A percentile compares a stretch with the other conserved stretches of the same genome.
Conservation (phyloP, 2,797 vertebrate species). For the Gambusia yucatana region DNA sequence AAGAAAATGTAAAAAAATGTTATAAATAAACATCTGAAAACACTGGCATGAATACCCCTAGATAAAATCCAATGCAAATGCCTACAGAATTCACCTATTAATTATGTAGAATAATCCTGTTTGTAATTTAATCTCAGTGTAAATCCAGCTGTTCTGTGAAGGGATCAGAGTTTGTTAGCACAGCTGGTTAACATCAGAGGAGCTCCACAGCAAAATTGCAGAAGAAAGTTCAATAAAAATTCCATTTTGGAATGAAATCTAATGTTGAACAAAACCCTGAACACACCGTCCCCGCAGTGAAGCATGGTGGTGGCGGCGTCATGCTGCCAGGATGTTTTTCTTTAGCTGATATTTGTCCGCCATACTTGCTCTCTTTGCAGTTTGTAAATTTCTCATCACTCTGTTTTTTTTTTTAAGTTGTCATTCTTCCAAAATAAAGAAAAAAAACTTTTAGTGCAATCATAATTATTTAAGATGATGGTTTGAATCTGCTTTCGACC, state of each 20-base stretch:
- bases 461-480: not conserved
- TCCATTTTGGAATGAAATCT: not conserved
- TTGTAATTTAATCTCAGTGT: not conserved
- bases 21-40: not conserved
- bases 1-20: not conserved
- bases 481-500: not conserved
- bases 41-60: not conserved
- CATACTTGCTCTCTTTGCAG: not conserved
- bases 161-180: not conserved
- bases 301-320: not conserved
- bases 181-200: not conserved
- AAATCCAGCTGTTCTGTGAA: not conserved
- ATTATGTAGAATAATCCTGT: not conserved
- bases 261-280: not conserved
- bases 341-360: too few relatives aligned
- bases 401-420: not conserved
- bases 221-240: not conserved
- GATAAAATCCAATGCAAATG: not conserved
- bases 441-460: not conserved
- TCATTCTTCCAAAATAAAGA: not conserved
- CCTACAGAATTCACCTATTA: not conserved
- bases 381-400: not conserved
- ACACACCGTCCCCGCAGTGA: not conserved
- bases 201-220: not conserved
- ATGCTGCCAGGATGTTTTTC: not conserved